Evolutionary conservation across 2,113 vertebrate species (phyloP), one percentile per base, ranked within the genome.

Genomic region (Mobula birostris): DNA sequence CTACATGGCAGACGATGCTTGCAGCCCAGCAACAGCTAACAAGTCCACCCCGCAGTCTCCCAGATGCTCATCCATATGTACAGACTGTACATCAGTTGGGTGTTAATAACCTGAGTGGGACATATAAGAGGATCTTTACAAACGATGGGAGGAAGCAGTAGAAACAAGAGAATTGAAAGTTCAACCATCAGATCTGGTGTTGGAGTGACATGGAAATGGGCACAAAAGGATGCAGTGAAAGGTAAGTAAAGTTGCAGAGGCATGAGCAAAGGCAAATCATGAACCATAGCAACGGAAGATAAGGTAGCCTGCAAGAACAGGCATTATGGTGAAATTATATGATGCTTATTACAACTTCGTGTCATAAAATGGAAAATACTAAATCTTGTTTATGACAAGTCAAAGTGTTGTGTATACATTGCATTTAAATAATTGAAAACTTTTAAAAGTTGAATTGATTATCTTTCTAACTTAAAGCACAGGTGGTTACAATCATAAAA

Each of bases 401-500:
- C 85, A 88, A 63, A 88, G 27, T 61, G 15, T 24, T 63, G 15
- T 32, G n/a, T 66, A 17, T 15, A 90, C 12, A 32, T 90, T 66
- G 29, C 87, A 27, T 32, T 66, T 61, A 32, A 88, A 88, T 29
- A 88, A 63, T n/a, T 15, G 27, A 90, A 63, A n/a, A 66, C 14
- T 66, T 85, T 85, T 58, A 6, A 32, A 32, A 17, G 66, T 66
- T n/a, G 29, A 66, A 90, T 66, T 90, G 87, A 90, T n/a, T 90
- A 32, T 90, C 29, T 90, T 68, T 90, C 27, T 61, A 66, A 66
- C 14, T 66, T 66, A 66, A 90, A 61, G n/a, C 78, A 90, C 29
- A 32, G 12, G 7, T 90, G 87, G n/a, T 90, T 90, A 29, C 58
- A 61, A 90, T 90, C 87, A 66, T 32, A 66, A 90, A 90, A 66